These are phyloP conservation scores for Mystacides longicornis DNA, from an alignment of 2,888 invertebrate species.

Conservation along the genomic window DNA sequence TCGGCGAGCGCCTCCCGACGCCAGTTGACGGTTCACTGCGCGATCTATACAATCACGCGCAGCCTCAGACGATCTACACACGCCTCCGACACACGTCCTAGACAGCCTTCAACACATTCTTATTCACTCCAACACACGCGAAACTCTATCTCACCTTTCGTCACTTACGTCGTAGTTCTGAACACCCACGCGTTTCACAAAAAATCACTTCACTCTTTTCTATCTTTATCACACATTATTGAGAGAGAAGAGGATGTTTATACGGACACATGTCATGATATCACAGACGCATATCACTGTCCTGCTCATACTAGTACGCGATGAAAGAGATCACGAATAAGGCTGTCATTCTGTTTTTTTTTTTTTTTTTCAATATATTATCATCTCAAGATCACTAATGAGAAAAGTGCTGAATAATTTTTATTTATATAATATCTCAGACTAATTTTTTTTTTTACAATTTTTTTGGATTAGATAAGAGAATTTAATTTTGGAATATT, in stretches of 20 bases:
- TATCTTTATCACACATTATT: conserved; percentile 1
- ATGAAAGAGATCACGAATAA: conserved; percentile 7
- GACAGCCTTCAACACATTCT: conserved; percentile 23
- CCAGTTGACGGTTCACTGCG: conserved; percentile 27
- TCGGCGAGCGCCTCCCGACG: conserved; percentile 27
- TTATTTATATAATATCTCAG: too few species aligned
- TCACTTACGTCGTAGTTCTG: conserved; percentile 23
- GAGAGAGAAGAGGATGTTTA: not conserved
- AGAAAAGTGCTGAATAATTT: too few species aligned
- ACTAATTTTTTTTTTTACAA: too few species aligned
- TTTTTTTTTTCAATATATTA: too few species aligned
- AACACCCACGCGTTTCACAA: conserved; percentile 12
- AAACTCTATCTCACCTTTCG: conserved; percentile 22
- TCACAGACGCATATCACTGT: conserved; percentile 19
- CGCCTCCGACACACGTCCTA: conserved; percentile 30
- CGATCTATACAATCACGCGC: conserved; percentile 38
- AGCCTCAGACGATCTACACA: conserved; percentile 33
- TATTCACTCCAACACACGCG: conserved; percentile 21
- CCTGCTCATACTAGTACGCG: conserved; percentile 20
- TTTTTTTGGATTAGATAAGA: too few species aligned
- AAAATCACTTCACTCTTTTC: conserved; percentile 1
- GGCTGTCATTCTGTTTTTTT: conserved; percentile 2
- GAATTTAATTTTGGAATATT: too few species aligned
- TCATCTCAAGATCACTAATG: too few species aligned
- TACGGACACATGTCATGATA: not conserved